phyloP scores from a whole-genome alignment of 2,888 invertebrate species.

The Drosophila paranaensis region DNA sequence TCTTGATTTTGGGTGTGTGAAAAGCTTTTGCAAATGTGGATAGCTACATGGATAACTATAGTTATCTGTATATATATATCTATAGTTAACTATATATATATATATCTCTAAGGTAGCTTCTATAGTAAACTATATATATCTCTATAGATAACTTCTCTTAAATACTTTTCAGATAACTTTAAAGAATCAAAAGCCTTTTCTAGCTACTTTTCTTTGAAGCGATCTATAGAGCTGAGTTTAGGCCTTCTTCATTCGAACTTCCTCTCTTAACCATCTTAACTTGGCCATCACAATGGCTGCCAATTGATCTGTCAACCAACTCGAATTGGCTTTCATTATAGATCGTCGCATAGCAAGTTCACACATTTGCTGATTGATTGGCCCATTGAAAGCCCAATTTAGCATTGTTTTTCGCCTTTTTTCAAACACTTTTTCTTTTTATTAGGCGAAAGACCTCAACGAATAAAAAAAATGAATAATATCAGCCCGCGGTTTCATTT shows the following conservation, averaged over 20 bases:
- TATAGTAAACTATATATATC: not conserved
- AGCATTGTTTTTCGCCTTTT: slow-evolving; percentile 39
- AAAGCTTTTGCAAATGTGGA: not conserved
- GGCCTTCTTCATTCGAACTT: not conserved
- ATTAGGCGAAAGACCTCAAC: slow-evolving; percentile 7
- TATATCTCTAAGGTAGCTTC: no score
- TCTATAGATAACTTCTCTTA: not conserved
- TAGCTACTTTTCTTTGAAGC: not conserved
- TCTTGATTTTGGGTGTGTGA: not conserved
- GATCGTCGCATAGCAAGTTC: slow-evolving; percentile 6
- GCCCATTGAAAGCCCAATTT: slow-evolving; percentile 54
- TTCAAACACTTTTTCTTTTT: slow-evolving; percentile 9
- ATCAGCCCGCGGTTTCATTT: slow-evolving; percentile 29
- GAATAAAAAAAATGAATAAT: not conserved
- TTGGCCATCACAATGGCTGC: not conserved
- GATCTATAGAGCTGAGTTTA: no score
- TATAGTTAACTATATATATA: not conserved
- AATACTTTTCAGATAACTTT: not conserved
- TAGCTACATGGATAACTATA: not conserved
- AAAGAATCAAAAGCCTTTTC: not conserved
- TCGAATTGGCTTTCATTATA: not conserved
- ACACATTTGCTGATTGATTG: slow-evolving; percentile 53
- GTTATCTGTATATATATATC: not conserved
- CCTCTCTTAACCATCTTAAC: not conserved
- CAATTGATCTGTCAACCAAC: not conserved